These are phyloP conservation scores for Drosophila anceps DNA, from an alignment of 2,888 invertebrate species.

Conservation along the genomic window DNA sequence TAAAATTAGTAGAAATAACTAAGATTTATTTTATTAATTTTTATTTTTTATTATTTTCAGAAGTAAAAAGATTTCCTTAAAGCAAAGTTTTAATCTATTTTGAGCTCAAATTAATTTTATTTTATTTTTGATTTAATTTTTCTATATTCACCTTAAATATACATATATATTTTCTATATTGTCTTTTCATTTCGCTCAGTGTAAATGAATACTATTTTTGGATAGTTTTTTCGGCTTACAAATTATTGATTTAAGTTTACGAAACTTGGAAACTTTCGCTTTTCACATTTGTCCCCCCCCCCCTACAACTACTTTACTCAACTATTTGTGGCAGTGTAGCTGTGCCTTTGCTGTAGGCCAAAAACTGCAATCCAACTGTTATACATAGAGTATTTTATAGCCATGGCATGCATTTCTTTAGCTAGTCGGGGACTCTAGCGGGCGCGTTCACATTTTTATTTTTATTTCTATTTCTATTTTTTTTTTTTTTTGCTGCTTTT, in stretches of 20 bases:
- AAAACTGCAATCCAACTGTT: conserved; percentile 58
- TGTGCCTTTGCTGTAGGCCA: conserved; percentile 38
- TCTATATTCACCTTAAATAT: no score
- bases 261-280: neutral
- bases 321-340: conserved; percentile 15
- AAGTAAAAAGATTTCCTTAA: no score
- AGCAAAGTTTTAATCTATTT: no score
- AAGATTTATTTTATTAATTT: no score
- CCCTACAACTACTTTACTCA: neutral
- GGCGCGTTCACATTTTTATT: conserved; percentile 35
- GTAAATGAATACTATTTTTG: neutral
- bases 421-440: conserved; percentile 35
- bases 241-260: conserved; percentile 2
- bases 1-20: no score
- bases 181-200: neutral
- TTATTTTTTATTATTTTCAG: no score
- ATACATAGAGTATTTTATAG: conserved; percentile 61
- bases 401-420: conserved; percentile 70
- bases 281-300: neutral
- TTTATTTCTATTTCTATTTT: conserved; percentile 58
- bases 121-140: neutral
- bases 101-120: no score
- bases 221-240: neutral
- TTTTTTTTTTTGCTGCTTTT: conserved; percentile 30
- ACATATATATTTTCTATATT: no score